A percentile compares a stretch with the other conserved stretches of the same genome.
These are phyloP conservation scores for Podotricha telesiphe DNA, from an alignment of 2,888 invertebrate species.

Conservation along the genomic window DNA sequence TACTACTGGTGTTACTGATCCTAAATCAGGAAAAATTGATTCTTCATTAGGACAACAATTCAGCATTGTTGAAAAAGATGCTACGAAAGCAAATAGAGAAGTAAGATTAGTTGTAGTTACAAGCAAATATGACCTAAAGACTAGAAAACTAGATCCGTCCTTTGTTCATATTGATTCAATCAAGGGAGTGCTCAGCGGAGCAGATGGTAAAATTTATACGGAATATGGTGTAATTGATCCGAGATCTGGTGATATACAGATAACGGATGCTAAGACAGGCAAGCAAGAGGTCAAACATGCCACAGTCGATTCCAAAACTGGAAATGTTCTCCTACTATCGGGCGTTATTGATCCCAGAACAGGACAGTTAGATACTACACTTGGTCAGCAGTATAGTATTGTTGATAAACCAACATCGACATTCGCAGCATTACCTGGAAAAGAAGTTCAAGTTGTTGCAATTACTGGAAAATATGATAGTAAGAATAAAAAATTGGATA, in stretches of 20 bases:
- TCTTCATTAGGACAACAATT: constrained; percentile 87
- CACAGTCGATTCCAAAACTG: constrained; percentile 79
- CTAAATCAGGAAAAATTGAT: constrained; percentile 86
- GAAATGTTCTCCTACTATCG: constrained; percentile 78
- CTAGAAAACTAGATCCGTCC: constrained; percentile 77
- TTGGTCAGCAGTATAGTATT: constrained; percentile 85
- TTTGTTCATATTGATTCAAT: constrained; percentile 79
- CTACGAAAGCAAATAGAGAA: constrained; percentile 85
- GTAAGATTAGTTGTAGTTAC: constrained; percentile 84
- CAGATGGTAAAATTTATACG: constrained; percentile 86
- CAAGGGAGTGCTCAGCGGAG: constrained; percentile 78
- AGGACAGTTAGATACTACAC: constrained; percentile 80
- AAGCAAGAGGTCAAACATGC: constrained; percentile 74
- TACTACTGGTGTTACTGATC: constrained; percentile 85
- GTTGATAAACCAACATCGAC: constrained; percentile 83
- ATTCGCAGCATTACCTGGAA: constrained; percentile 69
- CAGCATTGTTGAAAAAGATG: constrained; percentile 86
- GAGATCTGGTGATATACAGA: constrained; percentile 80
- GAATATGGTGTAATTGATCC: constrained; percentile 86
- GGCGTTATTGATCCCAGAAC: constrained; percentile 85
- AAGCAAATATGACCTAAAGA: constrained; percentile 84
- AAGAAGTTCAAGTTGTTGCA: constrained; percentile 82
- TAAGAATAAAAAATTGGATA: constrained; percentile 83
- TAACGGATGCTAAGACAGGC: constrained; percentile 73
- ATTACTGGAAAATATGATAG: constrained; percentile 85